Evolutionary conservation across 1,140 invertebrate genomes (phyloP).

Genomic region (Bombus impatiens): DNA sequence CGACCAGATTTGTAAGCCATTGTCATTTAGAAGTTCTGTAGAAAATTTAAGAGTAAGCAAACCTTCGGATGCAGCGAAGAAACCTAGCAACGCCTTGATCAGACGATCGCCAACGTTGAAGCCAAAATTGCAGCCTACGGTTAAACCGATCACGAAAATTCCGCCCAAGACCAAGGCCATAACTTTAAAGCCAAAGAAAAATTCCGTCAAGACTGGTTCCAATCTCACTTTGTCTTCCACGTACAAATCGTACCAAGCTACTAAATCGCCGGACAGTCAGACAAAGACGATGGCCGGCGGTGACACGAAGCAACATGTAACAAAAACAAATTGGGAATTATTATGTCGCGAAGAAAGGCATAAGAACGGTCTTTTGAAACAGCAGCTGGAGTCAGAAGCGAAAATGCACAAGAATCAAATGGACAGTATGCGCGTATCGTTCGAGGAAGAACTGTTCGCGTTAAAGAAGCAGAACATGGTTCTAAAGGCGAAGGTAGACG

Average conservation of each 20-base stretch:
- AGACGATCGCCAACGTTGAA: constrained; percentile 65
- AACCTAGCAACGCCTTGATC: constrained; percentile 37
- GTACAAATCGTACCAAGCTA: constrained; percentile 44
- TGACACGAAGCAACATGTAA: constrained; percentile 65
- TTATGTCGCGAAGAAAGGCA: constrained; percentile 77
- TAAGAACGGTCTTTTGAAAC: constrained; percentile 74
- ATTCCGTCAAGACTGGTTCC: constrained; percentile 58
- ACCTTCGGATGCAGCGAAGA: constrained; percentile 51
- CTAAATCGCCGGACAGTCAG: constrained; percentile 54
- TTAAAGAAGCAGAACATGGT: constrained; percentile 80
- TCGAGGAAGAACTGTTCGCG: constrained; percentile 79
- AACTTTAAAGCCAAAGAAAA: constrained; percentile 54
- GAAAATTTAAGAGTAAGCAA: constrained; percentile 54
- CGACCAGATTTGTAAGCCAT: constrained; percentile 72
- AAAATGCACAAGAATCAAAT: constrained; percentile 77
- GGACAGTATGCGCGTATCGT: constrained; percentile 74
- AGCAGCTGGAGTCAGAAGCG: constrained; percentile 76
- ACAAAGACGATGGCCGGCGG: constrained; percentile 68
- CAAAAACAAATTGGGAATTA: constrained; percentile 72
- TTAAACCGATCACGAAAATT: constrained; percentile 52
- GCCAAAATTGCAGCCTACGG: constrained; percentile 56
- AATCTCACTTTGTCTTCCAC: constrained; percentile 49
- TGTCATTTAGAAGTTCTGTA: constrained; percentile 38
- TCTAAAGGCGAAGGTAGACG: constrained; percentile 77
- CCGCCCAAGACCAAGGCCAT: constrained; percentile 39